Evolutionary conservation across 2,888 invertebrate species (phyloP), one percentile per base, ranked within the genome.

Genomic region (Phrixothrix hirtus): DNA sequence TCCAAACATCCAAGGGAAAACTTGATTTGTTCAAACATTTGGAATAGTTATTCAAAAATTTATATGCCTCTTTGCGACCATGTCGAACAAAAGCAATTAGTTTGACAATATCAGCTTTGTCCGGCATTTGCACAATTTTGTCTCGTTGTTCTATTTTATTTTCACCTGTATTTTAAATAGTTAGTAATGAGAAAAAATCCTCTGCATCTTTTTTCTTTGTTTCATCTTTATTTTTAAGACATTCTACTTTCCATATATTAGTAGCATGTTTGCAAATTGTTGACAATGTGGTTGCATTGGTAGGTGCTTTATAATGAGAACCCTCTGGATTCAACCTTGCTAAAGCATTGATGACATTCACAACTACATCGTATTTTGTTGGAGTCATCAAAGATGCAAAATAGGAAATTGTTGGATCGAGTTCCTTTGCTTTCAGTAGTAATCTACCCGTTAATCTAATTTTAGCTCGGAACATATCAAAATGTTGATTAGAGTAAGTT

Each of bases 231-330:
- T 12, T 12, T 9, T 32, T 32, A 2, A n/a, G n/a, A n/a, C n/a
- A n/a, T n/a, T n/a, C n/a, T n/a, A n/a, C n/a, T n/a, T n/a, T n/a
- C n/a, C n/a, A 12, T 2, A 13, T 32, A 13, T 32, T 14, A 12
- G 32, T 14, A 11, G 32, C 32, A 12, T 32, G 11, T 32, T 32
- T 32, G 13, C 32, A 32, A 12, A 32, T 32, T 2, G 32, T 32
- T 2, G 32, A 4, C 11, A 32, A 14, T 13, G 14, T 32, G 11
- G 32, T 32, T 12, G 32, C 13, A 12, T 11, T 32, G 2, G 32
- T 32, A 32, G 32, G 13, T 2, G 32, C 32, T 9, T 32, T 32
- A 32, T 32, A 32, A 9, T 12, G 4, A 13, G 32, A 7, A 13
- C 32, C 32, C 14, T 3, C 2, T 13, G 11, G 12, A 32, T 32